A percentile compares a stretch with the other conserved stretches of the same genome.
Conservation (phyloP, 2,888 invertebrate species). For the Phalangium opilio region DNA sequence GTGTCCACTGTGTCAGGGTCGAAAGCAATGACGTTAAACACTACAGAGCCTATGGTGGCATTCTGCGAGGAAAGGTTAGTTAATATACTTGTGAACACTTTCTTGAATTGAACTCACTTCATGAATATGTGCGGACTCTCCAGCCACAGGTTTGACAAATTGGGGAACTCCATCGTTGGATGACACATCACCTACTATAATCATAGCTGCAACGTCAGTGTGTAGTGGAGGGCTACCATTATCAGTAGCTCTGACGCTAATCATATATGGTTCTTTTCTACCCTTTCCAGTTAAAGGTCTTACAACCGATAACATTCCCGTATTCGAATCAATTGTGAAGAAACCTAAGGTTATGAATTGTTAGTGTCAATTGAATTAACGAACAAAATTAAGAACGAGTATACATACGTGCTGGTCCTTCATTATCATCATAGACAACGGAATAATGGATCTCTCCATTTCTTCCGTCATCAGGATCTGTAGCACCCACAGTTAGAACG, state of each 20-base stretch:
- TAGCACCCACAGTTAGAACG: constrained; percentile 37
- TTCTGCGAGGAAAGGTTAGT: constrained; percentile 38
- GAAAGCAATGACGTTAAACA: constrained; percentile 57
- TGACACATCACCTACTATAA: constrained; percentile 52
- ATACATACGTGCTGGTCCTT: background rate
- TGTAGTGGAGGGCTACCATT: constrained; percentile 41
- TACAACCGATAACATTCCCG: constrained; percentile 50
- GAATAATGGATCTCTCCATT: constrained; percentile 38
- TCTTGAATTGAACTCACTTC: constrained; percentile 49
- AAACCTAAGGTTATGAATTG: constrained; percentile 39
- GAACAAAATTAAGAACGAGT: too few relatives aligned
- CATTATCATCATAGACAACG: constrained; percentile 39
- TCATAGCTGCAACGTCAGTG: constrained; percentile 30
- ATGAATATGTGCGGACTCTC: constrained; percentile 50
- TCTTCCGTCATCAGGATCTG: constrained; percentile 51
- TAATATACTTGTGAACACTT: too few relatives aligned
- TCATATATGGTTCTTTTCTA: constrained; percentile 51
- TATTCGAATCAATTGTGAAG: constrained; percentile 47
- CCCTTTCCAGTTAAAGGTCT: constrained; percentile 56
- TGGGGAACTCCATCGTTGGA: constrained; percentile 63
- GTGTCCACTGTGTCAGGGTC: constrained; percentile 61
- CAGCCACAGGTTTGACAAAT: constrained; percentile 51
- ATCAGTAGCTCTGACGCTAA: constrained; percentile 52
- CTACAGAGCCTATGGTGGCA: constrained; percentile 52
- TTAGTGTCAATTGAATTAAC: too few relatives aligned